Conservation (phyloP, 2,113 vertebrate genomes). For the Azemiops feae region DNA sequence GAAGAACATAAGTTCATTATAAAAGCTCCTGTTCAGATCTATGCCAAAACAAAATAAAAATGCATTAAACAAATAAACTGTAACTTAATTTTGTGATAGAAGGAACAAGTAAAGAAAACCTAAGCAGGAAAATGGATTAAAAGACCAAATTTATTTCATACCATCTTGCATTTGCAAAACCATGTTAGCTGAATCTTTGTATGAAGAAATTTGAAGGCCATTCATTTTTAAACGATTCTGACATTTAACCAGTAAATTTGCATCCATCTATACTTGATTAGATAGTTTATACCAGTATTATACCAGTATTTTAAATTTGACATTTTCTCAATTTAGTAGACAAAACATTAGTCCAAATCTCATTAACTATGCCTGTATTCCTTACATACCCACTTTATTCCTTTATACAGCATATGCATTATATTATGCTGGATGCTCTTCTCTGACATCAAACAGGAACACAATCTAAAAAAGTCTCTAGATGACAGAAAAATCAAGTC, state of each 20-base stretch:
- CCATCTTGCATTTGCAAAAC: neutral
- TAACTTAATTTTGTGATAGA: neutral
- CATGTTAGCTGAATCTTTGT: rapidly evolving
- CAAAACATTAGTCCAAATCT: neutral
- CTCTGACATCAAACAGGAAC: neutral
- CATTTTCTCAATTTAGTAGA: neutral
- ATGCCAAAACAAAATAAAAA: neutral
- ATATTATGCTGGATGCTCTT: neutral
- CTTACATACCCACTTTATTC: neutral
- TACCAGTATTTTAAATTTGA: neutral
- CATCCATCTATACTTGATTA: neutral
- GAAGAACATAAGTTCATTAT: neutral
- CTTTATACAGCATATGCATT: neutral
- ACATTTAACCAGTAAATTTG: neutral
- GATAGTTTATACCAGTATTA: neutral
- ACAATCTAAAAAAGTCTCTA: neutral
- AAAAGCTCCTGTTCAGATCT: neutral
- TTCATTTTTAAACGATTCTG: neutral
- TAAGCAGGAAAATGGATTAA: neutral
- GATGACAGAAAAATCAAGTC: neutral
- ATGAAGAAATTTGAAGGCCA: neutral
- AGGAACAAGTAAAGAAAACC: neutral
- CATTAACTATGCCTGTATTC: neutral
- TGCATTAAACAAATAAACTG: neutral
- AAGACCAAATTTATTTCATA: neutral